Evolutionary conservation across 2,113 vertebrate species (phyloP), one percentile per base, ranked within the genome.

Genomic region (Leucopsar rothschildi): DNA sequence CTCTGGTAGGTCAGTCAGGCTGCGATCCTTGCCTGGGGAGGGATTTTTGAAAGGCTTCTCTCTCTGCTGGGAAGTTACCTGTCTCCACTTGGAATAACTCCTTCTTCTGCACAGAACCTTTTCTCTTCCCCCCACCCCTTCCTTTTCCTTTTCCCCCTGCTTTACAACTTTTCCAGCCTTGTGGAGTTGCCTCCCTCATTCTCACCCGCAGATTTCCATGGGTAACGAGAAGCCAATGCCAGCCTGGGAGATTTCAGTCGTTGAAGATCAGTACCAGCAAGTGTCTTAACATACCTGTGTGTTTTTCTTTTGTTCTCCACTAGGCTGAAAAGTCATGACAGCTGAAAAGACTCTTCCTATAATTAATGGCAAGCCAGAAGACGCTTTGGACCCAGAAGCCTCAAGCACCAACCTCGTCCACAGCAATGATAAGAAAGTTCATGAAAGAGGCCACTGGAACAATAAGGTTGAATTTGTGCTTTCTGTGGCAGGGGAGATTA

Each of bases 401-500:
- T 98, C 98, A 47, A 98, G 96, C n/a, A 95, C 98, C 95, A 98
- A 97, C 95, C 95, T 98, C 4, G 86, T 98, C 70, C 98, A 97
- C 96, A 97, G 97, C 91, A 98, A 98, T 4, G 99, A 99, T 97
- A 98, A 98, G 91, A 98, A 97, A 95, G 98, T 99, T 97, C 98
- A 99, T 61, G 99, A 99, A 96, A 98, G 99, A 79, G 99, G 99
- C 82, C 99, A 99, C 45, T 99, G 99, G 99, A 99, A 99, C 98
- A 99, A 99, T 96, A 99, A 99, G 98, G 97, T 99, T 61, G 99
- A 99, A 97, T 99, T 99, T 95, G 93, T 99, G 95, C 98, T 99
- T 91, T 99, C 99, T 53, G 99, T 99, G 97, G 99, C 99, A 7
- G 99, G 99, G 96, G 99, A 99, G 97, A 99, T 99, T 95, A 99